Conservation (phyloP, 2,888 invertebrate genomes). For the Drosophila prolongata region DNA sequence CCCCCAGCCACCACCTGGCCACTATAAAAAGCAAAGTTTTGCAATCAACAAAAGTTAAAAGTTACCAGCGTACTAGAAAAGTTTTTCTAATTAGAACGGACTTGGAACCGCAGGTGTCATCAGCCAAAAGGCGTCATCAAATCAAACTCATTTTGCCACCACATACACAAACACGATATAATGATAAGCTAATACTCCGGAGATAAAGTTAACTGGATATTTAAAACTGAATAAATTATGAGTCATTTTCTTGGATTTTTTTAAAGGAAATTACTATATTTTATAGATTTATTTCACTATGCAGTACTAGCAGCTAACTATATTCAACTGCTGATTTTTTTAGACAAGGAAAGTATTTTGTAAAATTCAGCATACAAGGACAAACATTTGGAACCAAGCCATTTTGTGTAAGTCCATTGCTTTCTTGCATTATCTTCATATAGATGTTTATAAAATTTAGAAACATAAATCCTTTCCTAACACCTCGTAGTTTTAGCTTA, state of each 20-base stretch:
- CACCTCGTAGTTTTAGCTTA: too few relatives aligned
- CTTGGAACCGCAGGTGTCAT: slow-evolving; percentile 38
- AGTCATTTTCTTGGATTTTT: background rate
- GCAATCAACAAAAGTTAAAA: slow-evolving; percentile 71
- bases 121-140: slow-evolving; percentile 47
- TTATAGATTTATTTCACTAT: too few relatives aligned
- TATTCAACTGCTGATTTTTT: too few relatives aligned
- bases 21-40: slow-evolving; percentile 60
- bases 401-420: too few relatives aligned
- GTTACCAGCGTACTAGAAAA: slow-evolving; percentile 56
- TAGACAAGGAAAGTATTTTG: too few relatives aligned
- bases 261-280: background rate
- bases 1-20: slow-evolving; percentile 1
- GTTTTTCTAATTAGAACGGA: slow-evolving; percentile 66
- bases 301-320: too few relatives aligned
- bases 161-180: background rate
- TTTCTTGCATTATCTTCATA: too few relatives aligned
- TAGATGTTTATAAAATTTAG: too few relatives aligned
- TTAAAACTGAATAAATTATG: background rate
- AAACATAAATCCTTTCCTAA: too few relatives aligned
- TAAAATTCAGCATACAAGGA: too few relatives aligned
- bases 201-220: background rate
- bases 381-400: too few relatives aligned
- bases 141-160: slow-evolving; percentile 11
- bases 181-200: slow-evolving; percentile 1